Evolutionary conservation across 2,113 vertebrate genomes (phyloP).

Genomic region (Dipodomys spectabilis): DNA sequence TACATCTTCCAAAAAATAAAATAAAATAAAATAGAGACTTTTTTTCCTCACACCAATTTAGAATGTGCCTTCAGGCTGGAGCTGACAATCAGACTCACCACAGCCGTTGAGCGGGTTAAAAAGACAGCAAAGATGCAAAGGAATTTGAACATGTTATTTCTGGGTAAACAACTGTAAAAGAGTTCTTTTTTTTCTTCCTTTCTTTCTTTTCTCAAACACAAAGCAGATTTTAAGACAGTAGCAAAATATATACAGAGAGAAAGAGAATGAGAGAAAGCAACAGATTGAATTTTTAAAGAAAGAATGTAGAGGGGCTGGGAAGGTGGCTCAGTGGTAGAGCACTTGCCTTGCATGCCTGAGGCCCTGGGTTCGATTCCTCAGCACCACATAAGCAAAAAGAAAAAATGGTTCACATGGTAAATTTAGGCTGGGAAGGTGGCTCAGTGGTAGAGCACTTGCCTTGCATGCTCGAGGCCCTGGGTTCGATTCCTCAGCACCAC

Average conservation of each 20-base stretch:
- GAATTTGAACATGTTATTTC: conserved; percentile 64
- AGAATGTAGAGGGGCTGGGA: background rate
- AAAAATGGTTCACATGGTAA: no score
- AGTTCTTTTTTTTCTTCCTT: conserved; percentile 51
- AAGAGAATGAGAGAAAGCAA: background rate
- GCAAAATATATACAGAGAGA: background rate
- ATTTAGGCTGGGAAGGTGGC: no score
- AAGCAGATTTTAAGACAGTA: conserved; percentile 66
- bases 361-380: no score
- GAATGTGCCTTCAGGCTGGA: conserved; percentile 1
- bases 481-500: no score
- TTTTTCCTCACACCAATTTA: background rate
- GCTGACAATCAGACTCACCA: background rate
- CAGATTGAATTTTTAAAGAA: background rate
- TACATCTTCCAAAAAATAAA: conserved; percentile 53
- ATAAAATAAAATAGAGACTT: conserved; percentile 14
- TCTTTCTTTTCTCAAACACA: background rate
- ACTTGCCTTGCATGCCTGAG: no score
- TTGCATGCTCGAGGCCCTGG: no score
- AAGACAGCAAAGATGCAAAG: background rate
- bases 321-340: no score
- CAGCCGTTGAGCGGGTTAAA: background rate
- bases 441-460: no score
- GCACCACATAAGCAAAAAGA: no score
- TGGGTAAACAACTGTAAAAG: conserved; percentile 68